Evolutionary conservation across 1,140 invertebrate species (phyloP).

Genomic region (Brachionus paranguensis): DNA sequence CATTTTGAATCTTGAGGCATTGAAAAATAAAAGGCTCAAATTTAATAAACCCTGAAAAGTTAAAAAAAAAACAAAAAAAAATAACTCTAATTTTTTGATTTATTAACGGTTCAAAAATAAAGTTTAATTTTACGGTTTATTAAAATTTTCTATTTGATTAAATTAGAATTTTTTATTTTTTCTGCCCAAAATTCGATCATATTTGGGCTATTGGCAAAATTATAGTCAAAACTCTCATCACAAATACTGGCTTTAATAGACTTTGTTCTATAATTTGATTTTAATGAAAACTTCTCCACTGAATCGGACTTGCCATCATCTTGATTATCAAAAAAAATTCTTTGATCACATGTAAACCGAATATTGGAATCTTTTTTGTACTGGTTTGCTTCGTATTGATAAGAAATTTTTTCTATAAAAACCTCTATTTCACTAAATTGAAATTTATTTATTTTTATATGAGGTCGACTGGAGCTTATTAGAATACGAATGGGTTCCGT

Average conservation of each 20-base stretch:
- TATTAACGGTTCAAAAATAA: no score
- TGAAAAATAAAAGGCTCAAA: background rate
- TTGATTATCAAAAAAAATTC: background rate
- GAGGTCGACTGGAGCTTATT: background rate
- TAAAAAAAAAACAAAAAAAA: background rate
- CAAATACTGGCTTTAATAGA: background rate
- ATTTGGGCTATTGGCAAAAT: background rate
- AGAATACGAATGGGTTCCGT: background rate
- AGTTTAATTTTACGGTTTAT: no score
- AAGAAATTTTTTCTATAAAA: background rate
- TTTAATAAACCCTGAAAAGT: background rate
- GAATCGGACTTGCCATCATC: background rate
- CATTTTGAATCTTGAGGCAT: background rate
- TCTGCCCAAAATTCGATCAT: background rate
- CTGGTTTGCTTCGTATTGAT: background rate
- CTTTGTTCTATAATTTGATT: slow-evolving; percentile 11
- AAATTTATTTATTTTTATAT: background rate
- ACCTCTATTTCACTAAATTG: background rate
- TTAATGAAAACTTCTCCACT: background rate
- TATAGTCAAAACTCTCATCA: background rate
- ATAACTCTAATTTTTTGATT: no score
- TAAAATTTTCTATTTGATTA: background rate
- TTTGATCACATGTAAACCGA: background rate
- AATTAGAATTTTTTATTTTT: background rate
- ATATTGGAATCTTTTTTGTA: background rate